Conservation (phyloP, 23 tunicate species). For the Oikopleura vanhoeffeni region DNA sequence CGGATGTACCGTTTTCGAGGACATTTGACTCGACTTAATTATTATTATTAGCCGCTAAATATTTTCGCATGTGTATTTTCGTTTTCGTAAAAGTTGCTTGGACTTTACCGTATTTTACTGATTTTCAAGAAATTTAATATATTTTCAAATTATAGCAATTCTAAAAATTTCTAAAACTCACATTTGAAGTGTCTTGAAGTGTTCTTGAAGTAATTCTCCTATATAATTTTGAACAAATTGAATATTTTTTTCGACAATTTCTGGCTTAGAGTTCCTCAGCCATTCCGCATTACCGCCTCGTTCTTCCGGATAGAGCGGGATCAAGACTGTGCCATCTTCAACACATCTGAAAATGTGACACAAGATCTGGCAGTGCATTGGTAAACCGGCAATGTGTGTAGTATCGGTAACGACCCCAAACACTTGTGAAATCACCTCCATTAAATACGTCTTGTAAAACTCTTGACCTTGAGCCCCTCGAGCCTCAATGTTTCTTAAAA, state of each 20-base stretch:
- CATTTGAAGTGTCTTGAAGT: conserved; percentile 89
- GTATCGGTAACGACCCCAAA: conserved; percentile 98
- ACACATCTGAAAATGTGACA: conserved; percentile 92
- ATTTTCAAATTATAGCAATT: no score
- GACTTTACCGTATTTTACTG: no score
- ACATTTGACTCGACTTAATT: no score
- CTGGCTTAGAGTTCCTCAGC: background rate
- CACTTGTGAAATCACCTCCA: conserved; percentile 79
- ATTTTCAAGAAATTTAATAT: no score
- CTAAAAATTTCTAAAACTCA: conserved; percentile 31
- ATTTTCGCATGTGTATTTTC: no score
- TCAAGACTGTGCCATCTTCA: conserved; percentile 46
- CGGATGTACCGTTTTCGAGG: no score
- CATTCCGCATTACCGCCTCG: conserved; percentile 16
- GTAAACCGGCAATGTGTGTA: conserved; percentile 82
- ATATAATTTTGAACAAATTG: conserved; percentile 86
- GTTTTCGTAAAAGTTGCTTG: no score
- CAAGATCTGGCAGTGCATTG: conserved; percentile 89
- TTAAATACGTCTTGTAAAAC: conserved; percentile 87
- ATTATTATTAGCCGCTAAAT: no score
- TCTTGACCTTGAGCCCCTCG: conserved; percentile 61
- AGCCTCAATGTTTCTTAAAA: conserved; percentile 60
- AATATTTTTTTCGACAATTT: conserved; percentile 22
- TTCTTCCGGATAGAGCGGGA: conserved; percentile 62
- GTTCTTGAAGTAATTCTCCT: conserved; percentile 71